Conservation (phyloP, 2,113 vertebrate genomes). For the Paramisgurnus dabryanus region DNA sequence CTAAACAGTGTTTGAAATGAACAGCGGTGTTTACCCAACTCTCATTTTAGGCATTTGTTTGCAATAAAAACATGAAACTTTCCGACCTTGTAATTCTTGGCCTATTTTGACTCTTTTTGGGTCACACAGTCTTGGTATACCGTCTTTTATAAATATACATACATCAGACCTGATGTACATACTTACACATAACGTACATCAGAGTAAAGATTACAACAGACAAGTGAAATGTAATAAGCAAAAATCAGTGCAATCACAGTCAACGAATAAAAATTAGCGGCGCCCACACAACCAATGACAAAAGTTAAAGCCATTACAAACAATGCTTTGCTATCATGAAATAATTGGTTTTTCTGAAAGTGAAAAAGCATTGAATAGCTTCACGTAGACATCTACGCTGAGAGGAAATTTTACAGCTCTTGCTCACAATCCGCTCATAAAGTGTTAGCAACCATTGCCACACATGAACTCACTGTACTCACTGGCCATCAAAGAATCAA, state of each 20-base stretch:
- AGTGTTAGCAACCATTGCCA: background rate
- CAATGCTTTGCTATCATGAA: constrained; percentile 29
- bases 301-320: background rate
- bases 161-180: too few species aligned
- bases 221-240: constrained; percentile 24
- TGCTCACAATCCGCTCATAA: background rate
- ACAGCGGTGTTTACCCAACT: constrained; percentile 10
- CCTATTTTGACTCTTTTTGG: background rate
- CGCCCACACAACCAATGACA: constrained; percentile 24
- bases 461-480: background rate
- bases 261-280: constrained; percentile 26
- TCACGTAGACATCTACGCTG: background rate
- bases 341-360: constrained; percentile 8
- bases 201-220: constrained; percentile 12
- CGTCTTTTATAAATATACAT: constrained; percentile 23
- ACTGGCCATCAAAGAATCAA: background rate
- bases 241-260: constrained; percentile 52
- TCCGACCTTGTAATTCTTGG: background rate
- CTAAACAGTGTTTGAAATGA: constrained; percentile 39
- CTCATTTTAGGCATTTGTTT: constrained; percentile 24
- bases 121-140: background rate
- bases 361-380: constrained; percentile 11
- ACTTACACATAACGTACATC: background rate
- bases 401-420: background rate
- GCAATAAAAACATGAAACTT: constrained; percentile 20